Evolutionary conservation across 2,888 invertebrate genomes (phyloP), one percentile per base, ranked within the genome.

Genomic region (Spisula solida): DNA sequence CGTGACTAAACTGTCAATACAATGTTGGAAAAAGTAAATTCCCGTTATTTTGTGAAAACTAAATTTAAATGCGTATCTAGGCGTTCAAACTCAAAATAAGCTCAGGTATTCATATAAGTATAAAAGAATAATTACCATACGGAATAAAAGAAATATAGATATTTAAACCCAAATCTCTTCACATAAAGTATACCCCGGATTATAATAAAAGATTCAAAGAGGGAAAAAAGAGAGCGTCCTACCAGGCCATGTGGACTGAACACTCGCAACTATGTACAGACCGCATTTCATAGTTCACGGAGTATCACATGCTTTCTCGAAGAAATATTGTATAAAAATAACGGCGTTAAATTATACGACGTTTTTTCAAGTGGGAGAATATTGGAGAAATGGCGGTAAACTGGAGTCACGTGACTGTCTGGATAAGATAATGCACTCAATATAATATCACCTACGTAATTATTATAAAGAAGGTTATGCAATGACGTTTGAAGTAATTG

Each of bases 61-160:
- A 90, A 87, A 88, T 81, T 88, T 88, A 90, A 88, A 87, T 84
- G 34, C 20, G 90, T 88, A 88, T 90, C 90, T 86, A 88, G 84
- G 90, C 88, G 86, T 78, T 75, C 60, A n/a, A 87, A 86, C 66
- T 70, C 41, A 31, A 31, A 41, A 79, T 84, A 86, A 29, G 48
- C 56, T 31, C 86, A 25, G 75, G 25, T 16, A 56, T 82, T 56
- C 56, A 29, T 14, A 82, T 82, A 66, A 25, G 25, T 66, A 66
- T 66, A 66, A 66, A 66, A 25, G 60, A 66, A 25, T 66, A 66
- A 66, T 66, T 66, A 66, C 5, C 60, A 66, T 66, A 51, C 51
- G 1, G 16, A 51, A 51, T 51, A 66, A 66, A 66, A 25, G 25
- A n/a, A 66, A 66, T 66, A 66, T 66, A 66, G 25, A 25, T 66